Conservation (phyloP, 2,797 vertebrate genomes). For the Anableps anableps region DNA sequence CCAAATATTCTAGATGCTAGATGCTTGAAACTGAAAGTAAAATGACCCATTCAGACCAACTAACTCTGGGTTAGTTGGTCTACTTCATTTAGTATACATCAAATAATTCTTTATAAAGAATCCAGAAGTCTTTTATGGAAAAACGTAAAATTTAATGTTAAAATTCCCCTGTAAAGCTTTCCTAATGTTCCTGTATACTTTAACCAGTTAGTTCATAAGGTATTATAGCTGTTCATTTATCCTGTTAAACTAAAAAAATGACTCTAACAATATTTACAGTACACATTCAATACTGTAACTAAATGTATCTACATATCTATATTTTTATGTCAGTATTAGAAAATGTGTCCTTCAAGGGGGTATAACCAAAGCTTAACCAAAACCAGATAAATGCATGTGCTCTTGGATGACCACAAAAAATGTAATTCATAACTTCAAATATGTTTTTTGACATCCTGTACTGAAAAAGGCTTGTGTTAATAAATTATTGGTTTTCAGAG, state of each 20-base stretch:
- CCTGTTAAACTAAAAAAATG: too few relatives aligned
- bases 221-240: not conserved
- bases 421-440: not conserved
- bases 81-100: not conserved
- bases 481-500: constrained; percentile 24
- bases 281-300: not conserved
- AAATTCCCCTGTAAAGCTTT: not conserved
- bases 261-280: not conserved
- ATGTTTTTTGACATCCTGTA: not conserved
- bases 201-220: not conserved
- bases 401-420: not conserved
- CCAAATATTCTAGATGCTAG: not conserved
- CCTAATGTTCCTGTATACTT: not conserved
- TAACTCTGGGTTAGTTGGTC: not conserved
- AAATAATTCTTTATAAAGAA: not conserved
- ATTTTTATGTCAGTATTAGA: not conserved
- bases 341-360: not conserved
- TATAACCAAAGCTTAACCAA: not conserved
- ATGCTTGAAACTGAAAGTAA: not conserved
- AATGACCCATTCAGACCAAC: not conserved
- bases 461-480: constrained; percentile 13
- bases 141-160: not conserved
- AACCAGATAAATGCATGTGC: not conserved
- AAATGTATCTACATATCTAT: not conserved
- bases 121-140: not conserved